Conservation (phyloP, 2,113 vertebrate species). For the Podiceps cristatus region DNA sequence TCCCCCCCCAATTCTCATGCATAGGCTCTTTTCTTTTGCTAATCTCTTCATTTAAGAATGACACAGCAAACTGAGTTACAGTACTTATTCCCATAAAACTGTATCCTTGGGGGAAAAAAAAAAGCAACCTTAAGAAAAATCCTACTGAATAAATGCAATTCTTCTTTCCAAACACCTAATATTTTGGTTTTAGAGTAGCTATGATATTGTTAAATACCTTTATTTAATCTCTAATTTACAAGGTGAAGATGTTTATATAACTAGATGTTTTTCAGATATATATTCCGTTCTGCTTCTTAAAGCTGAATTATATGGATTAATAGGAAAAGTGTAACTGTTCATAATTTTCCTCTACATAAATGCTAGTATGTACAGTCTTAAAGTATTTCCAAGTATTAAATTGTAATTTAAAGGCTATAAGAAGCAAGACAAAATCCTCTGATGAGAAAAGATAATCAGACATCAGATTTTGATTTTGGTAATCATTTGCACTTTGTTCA, state of each 20-base stretch:
- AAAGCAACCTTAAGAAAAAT: background rate
- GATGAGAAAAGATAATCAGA: background rate
- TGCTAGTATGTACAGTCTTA: slow-evolving; percentile 7
- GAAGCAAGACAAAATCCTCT: background rate
- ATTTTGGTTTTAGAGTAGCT: background rate
- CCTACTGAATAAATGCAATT: slow-evolving; percentile 32
- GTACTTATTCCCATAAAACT: background rate
- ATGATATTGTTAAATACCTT: slow-evolving; percentile 19
- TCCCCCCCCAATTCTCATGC: background rate
- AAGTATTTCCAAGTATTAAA: background rate
- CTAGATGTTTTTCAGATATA: slow-evolving; percentile 42
- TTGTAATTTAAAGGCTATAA: slow-evolving; percentile 6
- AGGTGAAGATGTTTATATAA: slow-evolving; percentile 55
- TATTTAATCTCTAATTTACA: slow-evolving; percentile 63
- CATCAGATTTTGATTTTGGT: slow-evolving; percentile 18
- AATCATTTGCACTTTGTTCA: slow-evolving; percentile 51
- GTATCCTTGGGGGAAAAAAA: background rate
- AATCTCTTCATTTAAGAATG: background rate
- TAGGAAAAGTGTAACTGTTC: slow-evolving; percentile 23
- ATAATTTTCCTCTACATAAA: slow-evolving; percentile 10
- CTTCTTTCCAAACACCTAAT: background rate
- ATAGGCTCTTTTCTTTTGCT: background rate
- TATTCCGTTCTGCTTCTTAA: slow-evolving; percentile 44
- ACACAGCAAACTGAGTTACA: background rate
- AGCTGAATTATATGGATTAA: slow-evolving; percentile 11